A percentile compares a stretch with the other conserved stretches of the same genome.
Conservation (phyloP, 2,113 vertebrate genomes). For the Aptenodytes patagonicus region DNA sequence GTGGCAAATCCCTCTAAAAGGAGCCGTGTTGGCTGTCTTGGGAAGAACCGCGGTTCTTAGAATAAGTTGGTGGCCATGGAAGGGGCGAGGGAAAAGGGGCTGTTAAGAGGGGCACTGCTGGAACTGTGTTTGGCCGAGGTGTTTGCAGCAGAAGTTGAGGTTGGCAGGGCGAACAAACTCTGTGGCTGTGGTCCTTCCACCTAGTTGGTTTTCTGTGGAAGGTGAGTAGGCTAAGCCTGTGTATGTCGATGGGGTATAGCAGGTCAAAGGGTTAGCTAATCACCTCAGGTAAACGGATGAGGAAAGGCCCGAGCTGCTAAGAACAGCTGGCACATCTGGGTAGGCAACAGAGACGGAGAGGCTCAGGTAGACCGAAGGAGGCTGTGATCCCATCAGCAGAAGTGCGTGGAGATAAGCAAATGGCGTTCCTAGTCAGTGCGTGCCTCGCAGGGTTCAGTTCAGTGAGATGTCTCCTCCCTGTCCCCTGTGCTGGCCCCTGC, state of each 20-base stretch:
- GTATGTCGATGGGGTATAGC: background rate
- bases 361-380: background rate
- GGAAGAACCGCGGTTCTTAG: background rate
- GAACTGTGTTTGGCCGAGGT: background rate
- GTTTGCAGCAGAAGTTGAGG: background rate
- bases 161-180: background rate
- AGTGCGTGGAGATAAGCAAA: background rate
- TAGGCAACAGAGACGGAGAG: background rate
- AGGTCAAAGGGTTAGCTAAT: slow-evolving; percentile 47
- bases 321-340: background rate
- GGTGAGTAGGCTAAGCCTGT: background rate
- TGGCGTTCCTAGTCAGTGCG: background rate
- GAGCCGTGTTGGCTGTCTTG: background rate
- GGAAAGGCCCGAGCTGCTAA: slow-evolving; percentile 1
- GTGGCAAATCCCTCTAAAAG: slow-evolving; percentile 40
- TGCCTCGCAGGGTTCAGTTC: background rate
- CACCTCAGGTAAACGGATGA: background rate
- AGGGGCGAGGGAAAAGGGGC: background rate
- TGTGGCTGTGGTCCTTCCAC: background rate
- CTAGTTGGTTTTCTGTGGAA: background rate
- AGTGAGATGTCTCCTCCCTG: background rate
- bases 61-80: background rate
- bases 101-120: background rate
- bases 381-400: background rate
- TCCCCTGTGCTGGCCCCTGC: background rate